Percentiles rank a stretch among this genome's conserved stretches.
phyloP scores from a whole-genome alignment of 1,140 invertebrate genomes.

The Akabosia matsudoensis region DNA sequence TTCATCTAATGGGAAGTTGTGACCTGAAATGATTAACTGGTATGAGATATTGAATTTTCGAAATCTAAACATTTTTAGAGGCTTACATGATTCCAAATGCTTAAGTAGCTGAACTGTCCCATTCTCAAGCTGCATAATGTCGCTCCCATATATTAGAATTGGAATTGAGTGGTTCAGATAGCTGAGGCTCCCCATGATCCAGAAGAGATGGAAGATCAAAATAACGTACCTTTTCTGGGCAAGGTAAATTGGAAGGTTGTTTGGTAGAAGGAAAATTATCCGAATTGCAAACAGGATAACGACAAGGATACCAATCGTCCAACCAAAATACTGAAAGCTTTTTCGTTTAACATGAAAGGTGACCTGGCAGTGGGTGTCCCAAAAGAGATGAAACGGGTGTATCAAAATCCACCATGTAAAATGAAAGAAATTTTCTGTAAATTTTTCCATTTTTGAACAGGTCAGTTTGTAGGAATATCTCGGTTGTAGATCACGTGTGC shows the following conservation, averaged over 20 bases:
- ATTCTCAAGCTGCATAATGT: neutral
- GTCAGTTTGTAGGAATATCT: too few relatives aligned
- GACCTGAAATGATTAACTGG: neutral
- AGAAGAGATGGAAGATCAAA: neutral
- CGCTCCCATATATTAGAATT: neutral
- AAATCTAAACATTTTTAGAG: neutral
- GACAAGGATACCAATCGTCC: neutral
- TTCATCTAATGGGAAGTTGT: too few relatives aligned
- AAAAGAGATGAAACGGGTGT: neutral
- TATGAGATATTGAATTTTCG: neutral
- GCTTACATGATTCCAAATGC: neutral
- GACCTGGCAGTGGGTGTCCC: neutral
- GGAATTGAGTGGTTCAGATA: neutral
- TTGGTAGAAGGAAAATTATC: neutral
- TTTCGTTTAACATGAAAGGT: neutral
- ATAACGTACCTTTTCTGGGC: neutral
- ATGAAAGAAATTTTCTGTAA: neutral
- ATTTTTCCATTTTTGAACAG: neutral
- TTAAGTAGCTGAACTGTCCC: neutral
- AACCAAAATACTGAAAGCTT: neutral
- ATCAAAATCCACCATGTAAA: neutral
- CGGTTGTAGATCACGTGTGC: too few relatives aligned
- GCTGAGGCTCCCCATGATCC: neutral
- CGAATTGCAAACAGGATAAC: neutral
- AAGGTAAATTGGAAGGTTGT: neutral